Evolutionary conservation across 2,888 invertebrate species (phyloP), one percentile per base, ranked within the genome.

Genomic region (Tipula helvola): DNA sequence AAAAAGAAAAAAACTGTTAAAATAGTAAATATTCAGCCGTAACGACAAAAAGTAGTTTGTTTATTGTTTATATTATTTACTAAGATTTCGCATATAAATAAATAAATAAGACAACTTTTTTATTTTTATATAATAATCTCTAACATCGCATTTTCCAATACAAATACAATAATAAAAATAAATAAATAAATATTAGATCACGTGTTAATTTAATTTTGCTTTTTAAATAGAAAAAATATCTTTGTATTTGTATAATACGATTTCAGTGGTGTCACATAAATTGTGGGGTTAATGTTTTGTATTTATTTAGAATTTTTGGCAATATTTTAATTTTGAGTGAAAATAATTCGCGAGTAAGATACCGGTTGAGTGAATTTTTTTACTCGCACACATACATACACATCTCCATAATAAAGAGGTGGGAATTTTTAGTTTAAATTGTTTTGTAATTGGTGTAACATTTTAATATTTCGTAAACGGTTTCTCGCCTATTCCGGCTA

Each of bases 141-240:
- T 84, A 84, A 84, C 84, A 84, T 84, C 84, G 84, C 84, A 84
- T 84, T 39, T 84, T 84, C 84, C 39, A 36, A 84, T 41, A 84
- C 84, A 84, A 41, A 13, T 84, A 84, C 84, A 84, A 84, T 39
- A 36, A 84, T 83, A 84, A 39, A 84, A 84, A 84, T 41, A 84
- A 84, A 84, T 41, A 84, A 84, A 84, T 84, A 39, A 84, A 84
- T 84, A 84, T 84, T 84, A 84, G 84, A 84, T 84, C 84, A 84
- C 84, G 84, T 84, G 84, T 84, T 84, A 84, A 84, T 84, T 84
- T 84, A 84, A 84, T 39, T n/a, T 84, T 84, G 71, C 71, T 71
- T 71, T 71, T 39, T 39, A 84, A 84, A 84, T 39, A 36, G 2
- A 28, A 28, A 36, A 16, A 39, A 7, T 84, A 41, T 39, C 39